phyloP scores from a whole-genome alignment of 2,797 vertebrate species.

The Acipenser ruthenus region DNA sequence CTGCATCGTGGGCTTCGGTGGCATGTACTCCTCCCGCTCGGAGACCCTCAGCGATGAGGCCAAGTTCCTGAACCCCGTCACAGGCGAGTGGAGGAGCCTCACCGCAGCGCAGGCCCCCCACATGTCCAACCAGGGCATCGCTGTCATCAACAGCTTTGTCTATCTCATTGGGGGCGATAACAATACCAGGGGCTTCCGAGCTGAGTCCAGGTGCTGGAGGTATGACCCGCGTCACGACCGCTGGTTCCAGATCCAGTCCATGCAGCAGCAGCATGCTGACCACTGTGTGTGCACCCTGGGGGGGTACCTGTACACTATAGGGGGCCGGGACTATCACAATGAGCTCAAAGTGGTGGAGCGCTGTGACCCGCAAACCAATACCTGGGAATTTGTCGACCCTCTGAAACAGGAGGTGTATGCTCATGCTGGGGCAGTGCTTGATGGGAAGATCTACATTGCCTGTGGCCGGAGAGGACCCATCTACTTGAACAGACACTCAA shows the following conservation, averaged over 20 bases:
- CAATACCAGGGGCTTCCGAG: conserved; percentile 82
- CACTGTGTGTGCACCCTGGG: conserved; percentile 84
- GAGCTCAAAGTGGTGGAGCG: conserved; percentile 86
- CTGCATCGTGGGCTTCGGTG: conserved; percentile 89
- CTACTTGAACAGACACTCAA: conserved; percentile 85
- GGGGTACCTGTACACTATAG: conserved; percentile 79
- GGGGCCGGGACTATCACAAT: conserved; percentile 84
- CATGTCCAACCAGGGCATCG: conserved; percentile 98
- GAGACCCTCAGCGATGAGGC: conserved; percentile 70
- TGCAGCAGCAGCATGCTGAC: conserved; percentile 87
- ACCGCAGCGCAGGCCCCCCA: conserved; percentile 66
- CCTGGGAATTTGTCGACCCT: conserved; percentile 78
- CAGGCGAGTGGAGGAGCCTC: conserved; percentile 84
- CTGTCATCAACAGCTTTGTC: conserved; percentile 89
- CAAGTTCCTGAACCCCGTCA: conserved; percentile 77
- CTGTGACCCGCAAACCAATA: conserved; percentile 82
- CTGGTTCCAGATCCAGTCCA: conserved; percentile 82
- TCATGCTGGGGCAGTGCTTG: conserved; percentile 74
- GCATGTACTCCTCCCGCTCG: conserved; percentile 78
- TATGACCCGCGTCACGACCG: conserved; percentile 91
- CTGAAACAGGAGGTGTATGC: conserved; percentile 90
- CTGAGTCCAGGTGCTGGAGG: conserved; percentile 91
- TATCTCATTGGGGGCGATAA: conserved; percentile 94
- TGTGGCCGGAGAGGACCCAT: conserved; percentile 77
- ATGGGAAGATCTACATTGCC: conserved; percentile 81